Evolutionary conservation across 1,140 invertebrate species (phyloP), one percentile per base, ranked within the genome.

Genomic region (Trinorchestia longiramus): DNA sequence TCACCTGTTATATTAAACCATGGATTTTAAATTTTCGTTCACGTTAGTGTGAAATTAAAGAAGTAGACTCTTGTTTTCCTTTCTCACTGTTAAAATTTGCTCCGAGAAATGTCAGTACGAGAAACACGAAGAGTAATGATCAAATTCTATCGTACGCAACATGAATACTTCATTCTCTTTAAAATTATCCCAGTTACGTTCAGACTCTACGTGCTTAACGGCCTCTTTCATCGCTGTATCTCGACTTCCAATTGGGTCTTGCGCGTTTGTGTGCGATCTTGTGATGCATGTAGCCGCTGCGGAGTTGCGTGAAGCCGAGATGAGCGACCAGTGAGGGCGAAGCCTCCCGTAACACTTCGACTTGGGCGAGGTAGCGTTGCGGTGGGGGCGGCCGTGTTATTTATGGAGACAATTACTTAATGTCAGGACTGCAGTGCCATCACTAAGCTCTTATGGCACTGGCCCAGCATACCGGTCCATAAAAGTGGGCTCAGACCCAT

Each of bases 351-450:
- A 36, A 77, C 62, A 1, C 11, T 77, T 77, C 62, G 28, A 28
- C 62, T 77, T 77, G 62, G 62, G 62, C 62, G 62, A 77, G 62
- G 62, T 36, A 77, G 11, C 28, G 62, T 77, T 77, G 62, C 36
- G 62, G 62, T 77, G 62, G 62, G 62, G 62, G 62, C 62, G 62
- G 62, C 62, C 62, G 28, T 36, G 62, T 77, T 77, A 36, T 77
- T 77, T 77, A 77, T 77, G 62, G 62, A 77, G 62, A 77, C 62
- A 77, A 77, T 77, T 77, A 77, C 62, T 77, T 77, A 77, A 77
- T 77, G 62, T 77, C 62, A 77, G 62, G 62, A n/a, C 62, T 77
- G 62, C 62, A 77, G 62, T 77, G 62, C 62, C 62, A 77, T 77
- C 62, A 77, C 62, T 77, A 36, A 77, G 62, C 62, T 77, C 62